Conservation (phyloP, 2,888 invertebrate species). For the Drosophila pegasa region DNA sequence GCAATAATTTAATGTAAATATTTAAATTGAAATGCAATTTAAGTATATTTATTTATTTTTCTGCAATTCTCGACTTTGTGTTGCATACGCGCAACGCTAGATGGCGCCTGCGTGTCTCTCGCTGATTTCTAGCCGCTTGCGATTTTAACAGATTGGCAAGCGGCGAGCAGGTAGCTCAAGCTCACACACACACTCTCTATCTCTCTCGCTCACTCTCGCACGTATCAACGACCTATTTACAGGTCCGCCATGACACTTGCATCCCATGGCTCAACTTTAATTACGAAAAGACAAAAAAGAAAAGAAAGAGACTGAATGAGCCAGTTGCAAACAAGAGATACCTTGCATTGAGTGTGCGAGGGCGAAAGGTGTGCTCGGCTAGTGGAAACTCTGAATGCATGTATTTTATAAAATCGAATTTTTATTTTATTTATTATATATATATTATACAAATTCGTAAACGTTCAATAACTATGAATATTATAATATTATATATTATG, state of each 20-base stretch:
- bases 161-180: slow-evolving; percentile 8
- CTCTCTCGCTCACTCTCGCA: background rate
- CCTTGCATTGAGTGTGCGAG: background rate
- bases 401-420: too few species aligned
- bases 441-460: background rate
- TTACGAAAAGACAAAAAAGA: slow-evolving; percentile 8
- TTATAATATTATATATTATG: background rate
- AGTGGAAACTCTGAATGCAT: background rate
- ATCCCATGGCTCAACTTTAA: slow-evolving; percentile 37
- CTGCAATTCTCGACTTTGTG: too few species aligned
- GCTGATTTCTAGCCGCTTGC: slow-evolving; percentile 31
- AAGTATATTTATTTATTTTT: background rate
- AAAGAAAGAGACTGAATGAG: slow-evolving; percentile 2
- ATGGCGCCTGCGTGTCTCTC: slow-evolving; percentile 43
- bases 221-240: slow-evolving; percentile 35
- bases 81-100: slow-evolving; percentile 18
- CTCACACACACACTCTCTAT: background rate
- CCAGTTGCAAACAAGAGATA: background rate
- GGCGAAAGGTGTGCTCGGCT: background rate
- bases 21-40: background rate
- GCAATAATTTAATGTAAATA: background rate
- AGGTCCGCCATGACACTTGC: slow-evolving; percentile 25
- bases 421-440: background rate
- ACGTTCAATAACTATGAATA: background rate
- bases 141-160: slow-evolving; percentile 32